These are phyloP conservation scores for Cryptotis parvus DNA, from an alignment of 2,113 vertebrate species.

Conservation along the genomic window DNA sequence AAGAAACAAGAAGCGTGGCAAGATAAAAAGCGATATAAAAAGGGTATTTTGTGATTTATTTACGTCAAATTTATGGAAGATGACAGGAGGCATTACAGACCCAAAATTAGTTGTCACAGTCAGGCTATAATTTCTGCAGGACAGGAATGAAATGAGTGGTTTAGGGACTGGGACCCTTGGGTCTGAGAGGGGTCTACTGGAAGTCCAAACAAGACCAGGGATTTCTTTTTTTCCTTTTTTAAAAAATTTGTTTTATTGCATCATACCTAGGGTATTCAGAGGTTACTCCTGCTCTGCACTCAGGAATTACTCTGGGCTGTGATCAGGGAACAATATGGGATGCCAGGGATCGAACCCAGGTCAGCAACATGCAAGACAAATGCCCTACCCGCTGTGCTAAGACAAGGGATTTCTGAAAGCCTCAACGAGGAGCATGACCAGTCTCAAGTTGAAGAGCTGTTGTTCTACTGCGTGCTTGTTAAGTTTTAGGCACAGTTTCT, in stretches of 20 bases:
- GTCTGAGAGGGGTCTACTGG: neutral
- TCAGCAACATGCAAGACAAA: too few species aligned
- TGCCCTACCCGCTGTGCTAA: too few species aligned
- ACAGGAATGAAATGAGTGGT: constrained; percentile 44
- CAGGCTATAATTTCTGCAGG: constrained; percentile 73
- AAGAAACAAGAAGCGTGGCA: constrained; percentile 82
- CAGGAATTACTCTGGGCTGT: too few species aligned
- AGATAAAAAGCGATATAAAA: constrained; percentile 84
- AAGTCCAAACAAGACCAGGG: neutral
- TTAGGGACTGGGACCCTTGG: constrained; percentile 54
- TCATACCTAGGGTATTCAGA: too few species aligned
- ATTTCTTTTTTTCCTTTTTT: too few species aligned
- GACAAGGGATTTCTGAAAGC: neutral
- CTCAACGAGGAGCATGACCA: neutral
- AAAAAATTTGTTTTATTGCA: too few species aligned
- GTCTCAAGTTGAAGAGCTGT: neutral
- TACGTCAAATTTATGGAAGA: constrained; percentile 84
- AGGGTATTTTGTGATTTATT: constrained; percentile 84
- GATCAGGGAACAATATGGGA: too few species aligned
- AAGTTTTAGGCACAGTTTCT: neutral
- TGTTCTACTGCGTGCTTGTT: neutral
- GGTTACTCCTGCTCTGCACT: too few species aligned
- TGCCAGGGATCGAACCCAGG: too few species aligned
- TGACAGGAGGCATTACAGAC: constrained; percentile 82
- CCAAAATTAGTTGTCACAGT: constrained; percentile 83